Evolutionary conservation across 2,797 vertebrate genomes (phyloP).

Genomic region (Aphelocoma californica): DNA sequence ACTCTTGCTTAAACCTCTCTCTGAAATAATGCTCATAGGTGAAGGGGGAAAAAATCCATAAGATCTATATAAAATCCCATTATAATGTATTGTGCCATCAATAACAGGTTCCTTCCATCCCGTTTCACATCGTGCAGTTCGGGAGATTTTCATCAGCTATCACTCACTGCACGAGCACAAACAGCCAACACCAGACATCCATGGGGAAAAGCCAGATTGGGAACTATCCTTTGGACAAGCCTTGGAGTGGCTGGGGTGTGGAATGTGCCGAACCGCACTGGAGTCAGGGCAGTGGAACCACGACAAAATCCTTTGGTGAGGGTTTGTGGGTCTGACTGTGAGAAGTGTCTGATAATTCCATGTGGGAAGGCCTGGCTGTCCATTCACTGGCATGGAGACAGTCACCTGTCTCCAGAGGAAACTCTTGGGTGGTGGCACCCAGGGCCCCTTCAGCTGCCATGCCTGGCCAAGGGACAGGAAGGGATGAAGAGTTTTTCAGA

Average conservation of each 20-base stretch:
- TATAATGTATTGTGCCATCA: conserved; percentile 26
- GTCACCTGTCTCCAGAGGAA: background rate
- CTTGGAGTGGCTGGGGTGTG: background rate
- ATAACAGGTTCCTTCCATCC: conserved; percentile 1
- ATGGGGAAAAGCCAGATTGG: background rate
- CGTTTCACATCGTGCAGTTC: background rate
- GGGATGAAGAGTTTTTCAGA: background rate
- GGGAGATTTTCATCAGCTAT: background rate
- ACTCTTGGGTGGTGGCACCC: background rate
- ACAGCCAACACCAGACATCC: background rate
- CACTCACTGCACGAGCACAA: background rate
- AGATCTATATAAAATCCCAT: conserved; percentile 40
- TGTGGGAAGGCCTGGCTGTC: background rate
- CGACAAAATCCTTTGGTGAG: rapidly evolving
- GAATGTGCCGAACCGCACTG: background rate
- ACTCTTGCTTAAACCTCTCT: conserved; percentile 37
- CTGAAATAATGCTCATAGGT: conserved; percentile 43
- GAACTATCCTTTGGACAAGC: background rate
- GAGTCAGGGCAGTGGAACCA: background rate
- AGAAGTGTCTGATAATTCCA: background rate
- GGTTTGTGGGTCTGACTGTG: background rate
- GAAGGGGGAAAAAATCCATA: conserved; percentile 43
- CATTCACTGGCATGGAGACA: rapidly evolving
- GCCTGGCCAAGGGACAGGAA: background rate
- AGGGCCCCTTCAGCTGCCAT: background rate